These are phyloP conservation scores for Tenodera sinensis DNA, from an alignment of 2,888 invertebrate genomes.

Conservation along the genomic window DNA sequence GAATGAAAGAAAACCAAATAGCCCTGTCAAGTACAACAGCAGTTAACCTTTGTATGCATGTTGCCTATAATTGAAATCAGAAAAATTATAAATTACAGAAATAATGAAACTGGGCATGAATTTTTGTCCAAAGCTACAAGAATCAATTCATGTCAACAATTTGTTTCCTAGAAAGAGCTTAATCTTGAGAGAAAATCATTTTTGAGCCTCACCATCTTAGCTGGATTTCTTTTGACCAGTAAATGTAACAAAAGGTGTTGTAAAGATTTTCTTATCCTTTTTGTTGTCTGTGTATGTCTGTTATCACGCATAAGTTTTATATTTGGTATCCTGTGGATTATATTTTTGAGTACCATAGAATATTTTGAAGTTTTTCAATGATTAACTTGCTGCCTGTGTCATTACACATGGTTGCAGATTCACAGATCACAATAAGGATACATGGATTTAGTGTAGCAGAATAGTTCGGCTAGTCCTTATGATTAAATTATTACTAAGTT, in stretches of 20 bases:
- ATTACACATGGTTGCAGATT: not conserved
- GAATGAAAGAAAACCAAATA: not conserved
- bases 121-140: not conserved
- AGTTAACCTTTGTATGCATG: not conserved
- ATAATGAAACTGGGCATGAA: not conserved
- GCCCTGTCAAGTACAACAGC: not conserved
- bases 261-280: not conserved
- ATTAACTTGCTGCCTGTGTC: not conserved
- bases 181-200: not conserved
- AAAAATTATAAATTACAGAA: not conserved
- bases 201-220: not conserved
- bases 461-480: not conserved
- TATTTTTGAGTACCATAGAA: not conserved
- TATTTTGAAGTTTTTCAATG: not conserved
- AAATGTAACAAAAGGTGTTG: not conserved
- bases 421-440: not conserved
- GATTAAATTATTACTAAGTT: not conserved
- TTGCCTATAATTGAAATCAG: not conserved
- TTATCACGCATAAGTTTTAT: not conserved
- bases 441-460: not conserved
- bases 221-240: not conserved
- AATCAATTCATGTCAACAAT: not conserved
- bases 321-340: not conserved
- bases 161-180: not conserved
- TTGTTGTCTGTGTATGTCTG: not conserved